Conservation (phyloP, 2,888 invertebrate species). For the Tuberolachnus salignus region DNA sequence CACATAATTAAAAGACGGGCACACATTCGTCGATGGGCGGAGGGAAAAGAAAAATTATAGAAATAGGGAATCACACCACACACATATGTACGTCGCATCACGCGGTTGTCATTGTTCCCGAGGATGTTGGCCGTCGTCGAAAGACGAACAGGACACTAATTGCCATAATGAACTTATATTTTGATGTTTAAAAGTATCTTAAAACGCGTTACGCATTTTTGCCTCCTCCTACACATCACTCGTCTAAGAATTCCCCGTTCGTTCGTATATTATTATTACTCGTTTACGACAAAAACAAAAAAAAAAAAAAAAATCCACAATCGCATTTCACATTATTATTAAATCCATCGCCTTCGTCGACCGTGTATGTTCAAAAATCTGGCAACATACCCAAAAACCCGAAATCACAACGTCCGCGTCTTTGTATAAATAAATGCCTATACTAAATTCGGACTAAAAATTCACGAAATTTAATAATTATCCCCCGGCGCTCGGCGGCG, state of each 20-base stretch:
- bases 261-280: background rate
- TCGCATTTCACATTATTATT: conserved; percentile 19
- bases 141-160: conserved; percentile 47
- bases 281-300: conserved; percentile 17
- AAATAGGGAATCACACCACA: background rate
- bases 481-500: background rate
- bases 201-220: conserved; percentile 10
- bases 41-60: conserved; percentile 1
- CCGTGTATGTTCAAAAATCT: conserved; percentile 43
- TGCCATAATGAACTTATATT: conserved; percentile 35
- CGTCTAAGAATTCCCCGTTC: conserved; percentile 17
- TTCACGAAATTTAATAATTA: background rate
- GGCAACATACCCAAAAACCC: conserved; percentile 17
- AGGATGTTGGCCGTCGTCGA: conserved; percentile 1
- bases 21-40: background rate
- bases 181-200: conserved; percentile 12
- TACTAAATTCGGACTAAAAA: background rate
- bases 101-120: conserved; percentile 18
- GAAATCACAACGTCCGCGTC: background rate
- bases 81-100: background rate
- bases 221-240: background rate
- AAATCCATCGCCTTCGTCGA: conserved; percentile 20
- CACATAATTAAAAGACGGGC: background rate
- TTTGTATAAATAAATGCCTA: background rate
- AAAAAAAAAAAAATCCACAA: conserved; percentile 14